Evolutionary conservation across 2,888 invertebrate genomes (phyloP).

Genomic region (Acronicta psi): DNA sequence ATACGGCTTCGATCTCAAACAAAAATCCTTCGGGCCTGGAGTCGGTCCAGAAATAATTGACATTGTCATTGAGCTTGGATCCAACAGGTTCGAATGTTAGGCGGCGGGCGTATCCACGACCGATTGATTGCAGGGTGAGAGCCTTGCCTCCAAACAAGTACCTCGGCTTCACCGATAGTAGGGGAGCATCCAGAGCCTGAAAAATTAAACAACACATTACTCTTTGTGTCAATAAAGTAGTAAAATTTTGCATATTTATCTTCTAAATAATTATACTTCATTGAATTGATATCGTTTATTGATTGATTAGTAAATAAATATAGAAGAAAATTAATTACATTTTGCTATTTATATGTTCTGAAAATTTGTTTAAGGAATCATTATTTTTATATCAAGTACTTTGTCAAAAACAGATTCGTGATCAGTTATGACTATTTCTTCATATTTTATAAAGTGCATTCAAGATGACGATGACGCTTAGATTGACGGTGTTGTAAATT

Average conservation of each 20-base stretch:
- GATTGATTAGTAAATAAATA: conserved; percentile 40
- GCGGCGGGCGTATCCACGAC: conserved; percentile 92
- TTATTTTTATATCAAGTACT: conserved; percentile 6
- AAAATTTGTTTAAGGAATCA: conserved; percentile 14
- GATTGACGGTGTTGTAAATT: conserved; percentile 20
- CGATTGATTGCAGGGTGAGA: conserved; percentile 91
- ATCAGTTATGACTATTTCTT: conserved; percentile 72
- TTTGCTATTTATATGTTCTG: conserved; percentile 15
- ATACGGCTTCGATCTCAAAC: conserved; percentile 91
- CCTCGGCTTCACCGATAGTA: conserved; percentile 84
- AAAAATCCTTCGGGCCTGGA: conserved; percentile 92
- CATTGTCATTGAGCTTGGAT: conserved; percentile 90
- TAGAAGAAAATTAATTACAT: conserved; percentile 44
- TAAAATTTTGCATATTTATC: conserved; percentile 20
- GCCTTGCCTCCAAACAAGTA: conserved; percentile 91
- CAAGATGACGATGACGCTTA: not conserved
- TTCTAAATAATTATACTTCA: conserved; percentile 7
- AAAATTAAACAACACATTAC: conserved; percentile 71
- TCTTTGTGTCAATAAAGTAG: conserved; percentile 17
- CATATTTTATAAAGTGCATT: conserved; percentile 26
- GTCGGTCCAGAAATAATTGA: conserved; percentile 94
- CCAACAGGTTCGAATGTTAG: conserved; percentile 92
- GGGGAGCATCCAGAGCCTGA: conserved; percentile 83
- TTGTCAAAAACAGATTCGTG: conserved; percentile 50
- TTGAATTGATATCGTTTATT: not conserved